Evolutionary conservation across 2,113 vertebrate species (phyloP).

Genomic region (Macaca nemestrina): DNA sequence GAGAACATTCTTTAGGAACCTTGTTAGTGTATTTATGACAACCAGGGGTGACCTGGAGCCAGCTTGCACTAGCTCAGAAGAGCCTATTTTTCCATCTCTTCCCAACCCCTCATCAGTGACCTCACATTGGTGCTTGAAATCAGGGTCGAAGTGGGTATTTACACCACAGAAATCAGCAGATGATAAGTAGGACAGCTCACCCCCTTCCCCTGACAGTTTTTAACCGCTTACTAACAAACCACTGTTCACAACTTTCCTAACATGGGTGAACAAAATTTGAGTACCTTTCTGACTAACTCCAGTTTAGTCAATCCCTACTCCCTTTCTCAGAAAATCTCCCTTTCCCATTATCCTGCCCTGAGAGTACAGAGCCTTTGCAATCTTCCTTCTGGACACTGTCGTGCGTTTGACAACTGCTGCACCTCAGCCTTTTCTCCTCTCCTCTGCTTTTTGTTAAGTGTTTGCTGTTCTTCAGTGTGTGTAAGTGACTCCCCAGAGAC

Average conservation of each 20-base stretch:
- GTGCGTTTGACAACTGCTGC: background rate
- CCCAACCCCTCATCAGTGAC: no score
- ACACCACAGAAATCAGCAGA: background rate
- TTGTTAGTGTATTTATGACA: background rate
- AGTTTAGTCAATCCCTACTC: background rate
- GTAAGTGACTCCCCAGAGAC: background rate
- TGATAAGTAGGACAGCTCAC: background rate
- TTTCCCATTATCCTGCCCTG: background rate
- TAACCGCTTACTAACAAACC: background rate
- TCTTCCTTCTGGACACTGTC: slow-evolving; percentile 26
- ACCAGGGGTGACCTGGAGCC: background rate
- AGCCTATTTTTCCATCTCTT: background rate
- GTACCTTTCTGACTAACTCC: background rate
- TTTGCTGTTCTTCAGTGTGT: background rate
- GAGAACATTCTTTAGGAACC: background rate
- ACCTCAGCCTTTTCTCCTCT: background rate
- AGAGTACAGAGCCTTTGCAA: background rate
- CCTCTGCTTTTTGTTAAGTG: background rate
- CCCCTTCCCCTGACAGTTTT: background rate
- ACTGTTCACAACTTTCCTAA: background rate
- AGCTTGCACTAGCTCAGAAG: background rate
- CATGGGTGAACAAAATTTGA: background rate
- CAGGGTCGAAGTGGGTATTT: background rate
- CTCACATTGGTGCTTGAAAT: background rate
- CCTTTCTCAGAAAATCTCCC: background rate